These are phyloP conservation scores for Nebria brevicollis DNA, from an alignment of 2,888 invertebrate genomes.

Conservation along the genomic window DNA sequence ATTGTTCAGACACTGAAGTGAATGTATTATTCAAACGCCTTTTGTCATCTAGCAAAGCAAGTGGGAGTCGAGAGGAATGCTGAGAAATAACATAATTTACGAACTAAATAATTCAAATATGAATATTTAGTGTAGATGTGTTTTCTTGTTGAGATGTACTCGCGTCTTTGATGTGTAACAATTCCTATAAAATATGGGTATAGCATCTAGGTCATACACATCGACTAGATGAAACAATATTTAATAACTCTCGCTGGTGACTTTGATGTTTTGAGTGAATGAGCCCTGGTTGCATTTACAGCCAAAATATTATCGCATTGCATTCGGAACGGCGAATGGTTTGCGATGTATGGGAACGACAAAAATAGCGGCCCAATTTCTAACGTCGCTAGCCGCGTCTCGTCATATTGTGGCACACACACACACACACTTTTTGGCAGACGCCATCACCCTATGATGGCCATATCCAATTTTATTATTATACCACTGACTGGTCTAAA, in stretches of 20 bases:
- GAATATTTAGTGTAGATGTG: no score
- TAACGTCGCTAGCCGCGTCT: slow-evolving; percentile 8
- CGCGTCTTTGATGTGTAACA: background rate
- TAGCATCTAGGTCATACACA: background rate
- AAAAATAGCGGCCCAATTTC: slow-evolving; percentile 38
- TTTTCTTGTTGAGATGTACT: no score
- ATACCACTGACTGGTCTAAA: slow-evolving; percentile 9
- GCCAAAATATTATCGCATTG: background rate
- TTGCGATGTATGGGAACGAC: background rate
- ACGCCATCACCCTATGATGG: slow-evolving; percentile 10
- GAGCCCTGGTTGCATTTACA: background rate
- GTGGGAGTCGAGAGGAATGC: background rate
- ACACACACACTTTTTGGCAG: slow-evolving; percentile 32
- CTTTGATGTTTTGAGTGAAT: background rate
- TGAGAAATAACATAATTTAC: background rate
- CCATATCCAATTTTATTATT: slow-evolving; percentile 28
- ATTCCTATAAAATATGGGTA: background rate
- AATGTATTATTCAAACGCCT: slow-evolving; percentile 1
- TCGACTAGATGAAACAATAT: background rate
- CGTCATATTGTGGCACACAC: slow-evolving; percentile 28
- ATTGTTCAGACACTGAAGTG: background rate
- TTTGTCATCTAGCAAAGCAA: background rate
- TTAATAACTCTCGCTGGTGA: background rate
- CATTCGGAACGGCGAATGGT: background rate
- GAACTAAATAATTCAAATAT: background rate